A percentile compares a stretch with the other conserved stretches of the same genome.
These are phyloP conservation scores for Selenia dentaria DNA, from an alignment of 2,888 invertebrate genomes.

Conservation along the genomic window DNA sequence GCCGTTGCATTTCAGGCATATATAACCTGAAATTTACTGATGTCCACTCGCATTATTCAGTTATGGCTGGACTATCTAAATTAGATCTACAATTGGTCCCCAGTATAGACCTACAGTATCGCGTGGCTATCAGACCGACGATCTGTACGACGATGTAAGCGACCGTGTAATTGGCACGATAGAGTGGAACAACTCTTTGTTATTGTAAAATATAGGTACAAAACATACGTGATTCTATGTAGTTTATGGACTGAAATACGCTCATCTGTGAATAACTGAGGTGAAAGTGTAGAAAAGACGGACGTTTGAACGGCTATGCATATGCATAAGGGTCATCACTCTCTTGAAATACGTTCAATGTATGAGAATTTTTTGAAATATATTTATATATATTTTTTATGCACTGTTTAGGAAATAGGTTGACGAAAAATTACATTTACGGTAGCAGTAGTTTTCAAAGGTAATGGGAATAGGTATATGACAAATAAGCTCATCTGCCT, in stretches of 20 bases:
- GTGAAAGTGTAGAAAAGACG: too few species aligned
- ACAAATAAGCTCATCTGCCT: too few species aligned
- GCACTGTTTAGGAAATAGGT: too few species aligned
- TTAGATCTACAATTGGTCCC: constrained; percentile 60
- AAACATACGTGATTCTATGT: constrained; percentile 4
- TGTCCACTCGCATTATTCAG: not conserved
- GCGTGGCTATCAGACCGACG: constrained; percentile 50
- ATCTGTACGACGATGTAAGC: constrained; percentile 48
- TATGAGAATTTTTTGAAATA: too few species aligned
- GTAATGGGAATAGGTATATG: too few species aligned
- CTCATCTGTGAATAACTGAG: not conserved
- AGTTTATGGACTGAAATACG: not conserved
- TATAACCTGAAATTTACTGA: not conserved
- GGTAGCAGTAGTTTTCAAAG: too few species aligned
- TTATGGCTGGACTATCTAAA: constrained; percentile 47
- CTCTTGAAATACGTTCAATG: too few species aligned
- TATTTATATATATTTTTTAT: too few species aligned
- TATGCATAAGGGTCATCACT: too few species aligned
- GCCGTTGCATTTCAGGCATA: not conserved
- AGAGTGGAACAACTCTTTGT: constrained; percentile 23
- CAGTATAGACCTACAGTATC: constrained; percentile 33
- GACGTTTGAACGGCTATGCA: too few species aligned
- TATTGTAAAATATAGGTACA: constrained; percentile 19
- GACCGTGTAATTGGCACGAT: constrained; percentile 64
- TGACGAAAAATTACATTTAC: too few species aligned